A percentile compares a stretch with the other conserved stretches of the same genome.
These are phyloP conservation scores for Cariama cristata DNA, from an alignment of 2,113 vertebrate species.

Conservation along the genomic window DNA sequence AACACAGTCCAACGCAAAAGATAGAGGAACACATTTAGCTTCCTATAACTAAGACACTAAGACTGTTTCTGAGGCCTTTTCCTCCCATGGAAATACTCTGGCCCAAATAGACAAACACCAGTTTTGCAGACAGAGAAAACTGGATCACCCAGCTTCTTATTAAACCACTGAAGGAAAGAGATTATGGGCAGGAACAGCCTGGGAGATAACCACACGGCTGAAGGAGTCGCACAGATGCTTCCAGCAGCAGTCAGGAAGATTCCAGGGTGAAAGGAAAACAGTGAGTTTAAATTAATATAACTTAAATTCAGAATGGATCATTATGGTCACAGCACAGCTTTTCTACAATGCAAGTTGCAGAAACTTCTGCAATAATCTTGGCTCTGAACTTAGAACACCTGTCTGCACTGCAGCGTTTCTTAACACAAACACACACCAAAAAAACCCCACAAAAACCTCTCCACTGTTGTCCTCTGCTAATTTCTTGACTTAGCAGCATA, in stretches of 20 bases:
- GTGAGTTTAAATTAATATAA: neutral
- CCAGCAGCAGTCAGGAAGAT: neutral
- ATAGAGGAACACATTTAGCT: neutral
- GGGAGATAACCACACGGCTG: accelerated
- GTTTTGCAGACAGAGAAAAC: neutral
- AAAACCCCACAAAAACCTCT: neutral
- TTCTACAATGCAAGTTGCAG: neutral
- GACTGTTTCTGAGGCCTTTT: neutral
- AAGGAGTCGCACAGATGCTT: neutral
- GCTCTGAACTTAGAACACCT: neutral
- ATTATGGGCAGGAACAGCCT: neutral
- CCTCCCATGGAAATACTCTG: neutral
- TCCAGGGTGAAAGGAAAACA: neutral
- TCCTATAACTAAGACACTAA: neutral
- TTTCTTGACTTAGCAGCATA: neutral
- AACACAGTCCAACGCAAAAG: neutral
- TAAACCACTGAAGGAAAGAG: neutral
- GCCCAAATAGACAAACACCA: neutral
- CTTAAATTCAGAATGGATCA: neutral
- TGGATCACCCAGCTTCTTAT: neutral
- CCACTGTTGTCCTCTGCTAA: neutral
- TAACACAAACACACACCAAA: neutral
- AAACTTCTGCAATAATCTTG: neutral
- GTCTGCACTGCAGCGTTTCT: neutral
- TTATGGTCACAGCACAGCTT: neutral